Conservation (phyloP, 1,140 invertebrate species). For the Plodia interpunctella region DNA sequence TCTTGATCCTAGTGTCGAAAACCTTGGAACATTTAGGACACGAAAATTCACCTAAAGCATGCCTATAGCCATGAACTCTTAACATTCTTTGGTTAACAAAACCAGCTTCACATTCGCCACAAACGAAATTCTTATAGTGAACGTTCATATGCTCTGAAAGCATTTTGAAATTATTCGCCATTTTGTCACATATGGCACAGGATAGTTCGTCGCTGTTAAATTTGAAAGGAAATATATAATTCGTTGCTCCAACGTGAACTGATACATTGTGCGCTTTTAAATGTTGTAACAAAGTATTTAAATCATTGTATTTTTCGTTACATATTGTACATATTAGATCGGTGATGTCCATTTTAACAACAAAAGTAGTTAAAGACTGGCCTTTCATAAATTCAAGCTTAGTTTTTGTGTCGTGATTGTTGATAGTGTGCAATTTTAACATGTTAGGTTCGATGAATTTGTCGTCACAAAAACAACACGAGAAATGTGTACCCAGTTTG, state of each 20-base stretch:
- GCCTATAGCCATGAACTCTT: slow-evolving; percentile 45
- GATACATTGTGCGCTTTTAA: slow-evolving; percentile 31
- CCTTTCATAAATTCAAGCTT: slow-evolving; percentile 34
- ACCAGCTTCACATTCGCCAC: slow-evolving; percentile 23
- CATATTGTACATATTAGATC: slow-evolving; percentile 41
- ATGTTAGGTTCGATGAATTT: slow-evolving; percentile 32
- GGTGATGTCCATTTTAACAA: slow-evolving; percentile 57
- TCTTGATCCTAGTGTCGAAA: slow-evolving; percentile 44
- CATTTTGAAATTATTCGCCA: slow-evolving; percentile 53
- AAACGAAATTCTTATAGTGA: slow-evolving; percentile 50
- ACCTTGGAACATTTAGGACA: slow-evolving; percentile 46
- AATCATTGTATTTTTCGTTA: slow-evolving; percentile 12
- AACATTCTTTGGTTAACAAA: slow-evolving; percentile 39
- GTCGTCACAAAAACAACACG: slow-evolving; percentile 38
- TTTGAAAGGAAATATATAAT: slow-evolving; percentile 46
- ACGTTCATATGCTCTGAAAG: slow-evolving; percentile 55
- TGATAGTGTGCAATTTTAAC: slow-evolving; percentile 44
- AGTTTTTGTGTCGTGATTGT: slow-evolving; percentile 25
- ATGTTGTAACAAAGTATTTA: slow-evolving; percentile 37
- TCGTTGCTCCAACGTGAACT: slow-evolving; percentile 33
- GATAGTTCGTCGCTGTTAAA: slow-evolving; percentile 28
- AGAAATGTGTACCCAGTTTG: slow-evolving; percentile 27
- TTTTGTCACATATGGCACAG: slow-evolving; percentile 42
- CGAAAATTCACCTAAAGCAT: slow-evolving; percentile 40
- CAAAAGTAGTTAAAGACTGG: slow-evolving; percentile 22